Conservation (phyloP, 2,113 vertebrate genomes). For the Indri indri region DNA sequence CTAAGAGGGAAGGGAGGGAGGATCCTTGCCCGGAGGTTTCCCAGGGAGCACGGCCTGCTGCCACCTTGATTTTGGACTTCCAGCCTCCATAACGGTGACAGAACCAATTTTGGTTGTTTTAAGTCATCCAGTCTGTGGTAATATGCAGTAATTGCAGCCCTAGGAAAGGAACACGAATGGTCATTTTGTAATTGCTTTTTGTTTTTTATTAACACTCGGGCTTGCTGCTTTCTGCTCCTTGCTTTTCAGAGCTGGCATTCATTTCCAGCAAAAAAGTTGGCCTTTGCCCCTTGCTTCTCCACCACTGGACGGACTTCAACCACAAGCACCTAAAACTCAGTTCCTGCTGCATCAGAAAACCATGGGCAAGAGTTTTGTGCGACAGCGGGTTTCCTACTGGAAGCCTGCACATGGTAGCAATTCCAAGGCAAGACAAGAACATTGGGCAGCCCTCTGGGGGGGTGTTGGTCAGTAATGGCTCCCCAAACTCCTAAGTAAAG, state of each 20-base stretch:
- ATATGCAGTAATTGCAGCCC: not conserved
- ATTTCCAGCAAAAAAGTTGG: not conserved
- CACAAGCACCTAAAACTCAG: not conserved
- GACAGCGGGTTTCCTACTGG: accelerated
- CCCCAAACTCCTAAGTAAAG: not conserved
- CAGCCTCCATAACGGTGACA: not conserved
- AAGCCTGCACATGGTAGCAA: not conserved
- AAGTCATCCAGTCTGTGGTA: not conserved
- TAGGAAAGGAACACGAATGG: not conserved
- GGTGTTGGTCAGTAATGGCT: not conserved
- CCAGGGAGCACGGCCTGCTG: not conserved
- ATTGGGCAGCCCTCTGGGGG: too few species aligned
- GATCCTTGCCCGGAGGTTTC: not conserved
- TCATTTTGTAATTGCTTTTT: slow-evolving; percentile 3
- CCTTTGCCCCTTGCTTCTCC: not conserved
- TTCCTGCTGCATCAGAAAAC: not conserved
- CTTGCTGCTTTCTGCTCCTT: not conserved
- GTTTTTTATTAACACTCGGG: not conserved
- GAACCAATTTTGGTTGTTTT: not conserved
- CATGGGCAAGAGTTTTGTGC: not conserved
- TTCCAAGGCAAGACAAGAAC: not conserved
- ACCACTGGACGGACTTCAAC: not conserved
- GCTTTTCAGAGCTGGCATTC: not conserved
- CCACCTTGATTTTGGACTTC: not conserved
- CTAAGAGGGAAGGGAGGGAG: not conserved